phyloP scores from a whole-genome alignment of 2,113 vertebrate species.

The Oreochromis aureus region DNA sequence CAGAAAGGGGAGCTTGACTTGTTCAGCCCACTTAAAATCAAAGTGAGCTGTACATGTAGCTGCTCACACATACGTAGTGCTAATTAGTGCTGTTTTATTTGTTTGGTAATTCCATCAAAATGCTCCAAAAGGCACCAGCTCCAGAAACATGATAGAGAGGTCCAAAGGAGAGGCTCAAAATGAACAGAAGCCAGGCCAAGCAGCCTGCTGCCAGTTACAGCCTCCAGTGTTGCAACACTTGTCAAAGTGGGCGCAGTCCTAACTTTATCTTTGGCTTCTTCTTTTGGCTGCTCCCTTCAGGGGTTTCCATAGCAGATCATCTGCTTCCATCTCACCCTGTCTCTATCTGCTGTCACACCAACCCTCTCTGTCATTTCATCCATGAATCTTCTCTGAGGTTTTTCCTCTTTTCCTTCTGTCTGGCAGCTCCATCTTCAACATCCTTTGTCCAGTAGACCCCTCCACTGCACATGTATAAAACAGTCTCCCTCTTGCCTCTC shows the following conservation, averaged over 20 bases:
- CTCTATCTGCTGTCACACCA: background rate
- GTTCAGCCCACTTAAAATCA: background rate
- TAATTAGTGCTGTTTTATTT: background rate
- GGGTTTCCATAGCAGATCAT: background rate
- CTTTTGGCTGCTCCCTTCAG: background rate
- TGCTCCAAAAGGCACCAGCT: background rate
- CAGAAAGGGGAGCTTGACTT: background rate
- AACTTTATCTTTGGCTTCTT: background rate
- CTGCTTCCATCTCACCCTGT: accelerated
- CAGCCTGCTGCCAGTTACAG: background rate
- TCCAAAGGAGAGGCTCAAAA: background rate
- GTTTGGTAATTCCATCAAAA: background rate
- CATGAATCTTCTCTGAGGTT: background rate
- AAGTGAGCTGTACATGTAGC: background rate
- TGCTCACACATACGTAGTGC: background rate
- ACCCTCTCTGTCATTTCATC: background rate
- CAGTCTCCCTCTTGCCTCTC: background rate
- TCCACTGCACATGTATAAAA: background rate
- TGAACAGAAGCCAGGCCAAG: accelerated
- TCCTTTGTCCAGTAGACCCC: background rate
- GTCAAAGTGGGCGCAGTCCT: background rate
- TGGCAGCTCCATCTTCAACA: background rate
- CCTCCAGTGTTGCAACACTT: background rate
- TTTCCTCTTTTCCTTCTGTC: background rate
- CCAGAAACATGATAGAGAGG: background rate